Percentiles rank a stretch among this genome's conserved stretches.
phyloP scores from a whole-genome alignment of 2,888 invertebrate species.

The Scrobipalpa atriplicella region DNA sequence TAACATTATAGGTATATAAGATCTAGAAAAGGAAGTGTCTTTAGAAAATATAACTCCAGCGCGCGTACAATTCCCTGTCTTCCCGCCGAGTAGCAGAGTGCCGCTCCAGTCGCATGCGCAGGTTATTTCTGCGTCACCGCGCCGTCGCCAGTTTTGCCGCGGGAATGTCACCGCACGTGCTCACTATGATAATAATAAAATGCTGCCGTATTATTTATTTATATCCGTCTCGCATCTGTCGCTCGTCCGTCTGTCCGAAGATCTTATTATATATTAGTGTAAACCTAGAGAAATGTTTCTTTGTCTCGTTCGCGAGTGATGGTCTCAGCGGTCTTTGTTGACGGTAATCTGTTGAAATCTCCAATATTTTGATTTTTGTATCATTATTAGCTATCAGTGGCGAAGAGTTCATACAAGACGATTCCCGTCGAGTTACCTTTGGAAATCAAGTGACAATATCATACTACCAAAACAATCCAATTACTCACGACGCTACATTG shows the following conservation, averaged over 20 bases:
- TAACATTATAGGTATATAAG: too few species aligned
- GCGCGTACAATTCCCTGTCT: slow-evolving; percentile 11
- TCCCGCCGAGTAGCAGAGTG: not conserved
- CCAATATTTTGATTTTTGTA: not conserved
- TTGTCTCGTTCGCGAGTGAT: slow-evolving; percentile 49
- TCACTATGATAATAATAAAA: slow-evolving; percentile 81
- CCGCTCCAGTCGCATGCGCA: slow-evolving; percentile 35
- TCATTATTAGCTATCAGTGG: too few species aligned
- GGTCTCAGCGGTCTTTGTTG: not conserved
- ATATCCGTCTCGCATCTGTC: slow-evolving; percentile 81
- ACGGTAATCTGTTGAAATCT: slow-evolving; percentile 10
- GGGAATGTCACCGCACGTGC: slow-evolving; percentile 79
- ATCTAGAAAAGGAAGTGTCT: not conserved
- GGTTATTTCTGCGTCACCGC: slow-evolving; percentile 55
- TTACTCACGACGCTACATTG: too few species aligned
- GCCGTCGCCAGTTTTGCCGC: slow-evolving; percentile 59
- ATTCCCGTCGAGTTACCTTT: too few species aligned
- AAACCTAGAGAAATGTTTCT: slow-evolving; percentile 45
- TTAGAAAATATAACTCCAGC: not conserved
- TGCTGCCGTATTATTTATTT: slow-evolving; percentile 83
- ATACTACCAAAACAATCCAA: too few species aligned
- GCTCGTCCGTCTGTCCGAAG: slow-evolving; percentile 74
- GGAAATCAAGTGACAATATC: too few species aligned
- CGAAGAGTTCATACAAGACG: too few species aligned
- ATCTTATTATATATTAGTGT: slow-evolving; percentile 60